Base-by-base conservation (phyloP, 2,113 vertebrate species). In the Engystomops pustulosus region DNA sequence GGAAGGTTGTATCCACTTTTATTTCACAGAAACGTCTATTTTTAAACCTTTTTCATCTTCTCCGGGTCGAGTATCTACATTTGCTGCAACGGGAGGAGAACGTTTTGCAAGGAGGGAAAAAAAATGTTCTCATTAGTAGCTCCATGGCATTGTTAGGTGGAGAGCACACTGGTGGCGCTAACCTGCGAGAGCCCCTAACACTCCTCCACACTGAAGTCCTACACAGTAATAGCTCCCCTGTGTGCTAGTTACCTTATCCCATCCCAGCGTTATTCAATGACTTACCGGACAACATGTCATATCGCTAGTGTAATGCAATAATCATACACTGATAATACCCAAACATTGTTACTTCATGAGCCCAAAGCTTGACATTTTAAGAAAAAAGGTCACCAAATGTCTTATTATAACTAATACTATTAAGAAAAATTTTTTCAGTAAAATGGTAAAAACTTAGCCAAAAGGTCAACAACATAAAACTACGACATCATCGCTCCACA, bases 21-120 rank as follows among this genome's bases (percentile, higher is more conserved):
- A 78, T 78, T 78, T 25, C 51, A 60, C 23, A 51, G 12, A 78
- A 74, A 78, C 41, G 8, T 41, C 32, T 78, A 78, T 60, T 78
- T 78, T 32, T 78, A 60, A 58, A 58, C 34, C 32, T 38, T 78
- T n/a, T 60, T 78, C 32, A 58, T 58, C 53, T 11, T 38, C 30
- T 58, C 20, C 6, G 49, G 45, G 27, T 76, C 12, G 69, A 47
- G 5, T 25, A 47, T 47, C 44, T 74, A 49, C 23, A 49, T 74
- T 30, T 72, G 44, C 44, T 30, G 71, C 60, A 36, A 60, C 60
- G 32, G 25, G 17, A 58, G 34, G n/a, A n/a, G 51, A 60, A 55
- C 36, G 3, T 23, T 4, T 6, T 20, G 47, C 10, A 36, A 58
- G 53, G 18, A 36, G 23, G 25, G n/a, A 3, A 38, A 20, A 20